These are phyloP conservation scores for Portunus trituberculatus DNA, from an alignment of 1,140 invertebrate genomes.

Conservation along the genomic window DNA sequence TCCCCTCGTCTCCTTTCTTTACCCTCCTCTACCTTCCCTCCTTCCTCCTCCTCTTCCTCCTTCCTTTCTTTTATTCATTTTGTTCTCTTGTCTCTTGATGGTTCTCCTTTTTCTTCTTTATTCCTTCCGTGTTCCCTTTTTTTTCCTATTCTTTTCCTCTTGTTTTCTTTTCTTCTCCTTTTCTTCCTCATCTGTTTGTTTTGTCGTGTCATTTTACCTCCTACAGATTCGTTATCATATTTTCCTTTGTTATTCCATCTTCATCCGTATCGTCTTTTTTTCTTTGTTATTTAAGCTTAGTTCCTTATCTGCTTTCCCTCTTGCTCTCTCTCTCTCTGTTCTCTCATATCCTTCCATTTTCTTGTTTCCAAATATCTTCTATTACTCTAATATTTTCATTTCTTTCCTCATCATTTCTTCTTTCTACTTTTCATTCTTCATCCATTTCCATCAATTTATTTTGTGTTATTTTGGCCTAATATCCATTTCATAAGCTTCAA, in stretches of 20 bases:
- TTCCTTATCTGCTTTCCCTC: too few species aligned
- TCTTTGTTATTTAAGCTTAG: neutral
- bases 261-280: neutral
- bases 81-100: neutral
- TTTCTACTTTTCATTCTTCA: too few species aligned
- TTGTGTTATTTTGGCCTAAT: neutral
- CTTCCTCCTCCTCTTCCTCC: neutral
- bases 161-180: neutral
- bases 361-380: too few species aligned
- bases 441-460: too few species aligned
- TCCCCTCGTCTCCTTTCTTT: neutral
- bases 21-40: neutral
- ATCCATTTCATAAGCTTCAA: neutral
- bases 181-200: neutral
- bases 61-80: neutral
- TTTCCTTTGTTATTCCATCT: neutral
- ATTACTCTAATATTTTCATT: too few species aligned
- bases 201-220: neutral
- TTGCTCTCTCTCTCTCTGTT: too few species aligned
- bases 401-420: too few species aligned
- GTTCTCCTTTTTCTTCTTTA: neutral
- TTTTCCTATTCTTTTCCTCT: neutral
- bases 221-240: neutral
- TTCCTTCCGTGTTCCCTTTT: neutral
- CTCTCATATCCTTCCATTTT: too few species aligned